These are phyloP conservation scores for Teleopsis dalmanni DNA, from an alignment of 1,140 invertebrate genomes.

Conservation along the genomic window DNA sequence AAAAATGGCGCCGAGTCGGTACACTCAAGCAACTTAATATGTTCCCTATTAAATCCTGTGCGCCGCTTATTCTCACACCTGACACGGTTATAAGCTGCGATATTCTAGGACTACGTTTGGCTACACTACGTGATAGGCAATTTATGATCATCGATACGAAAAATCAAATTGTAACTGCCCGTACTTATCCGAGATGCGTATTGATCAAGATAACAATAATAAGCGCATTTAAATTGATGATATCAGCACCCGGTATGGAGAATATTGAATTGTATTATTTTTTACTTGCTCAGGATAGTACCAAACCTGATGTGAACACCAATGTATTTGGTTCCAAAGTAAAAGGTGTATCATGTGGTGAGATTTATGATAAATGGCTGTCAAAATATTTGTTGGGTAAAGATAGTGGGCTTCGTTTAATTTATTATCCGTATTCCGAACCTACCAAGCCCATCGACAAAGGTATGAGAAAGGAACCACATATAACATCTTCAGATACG, in stretches of 20 bases:
- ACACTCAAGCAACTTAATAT: conserved; percentile 46
- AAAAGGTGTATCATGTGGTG: conserved; percentile 53
- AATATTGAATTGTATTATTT: conserved; percentile 43
- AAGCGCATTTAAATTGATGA: conserved; percentile 31
- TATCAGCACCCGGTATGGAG: conserved; percentile 47
- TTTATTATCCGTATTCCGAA: conserved; percentile 50
- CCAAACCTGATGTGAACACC: conserved; percentile 41
- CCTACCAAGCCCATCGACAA: conserved; percentile 25
- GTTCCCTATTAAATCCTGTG: conserved; percentile 51
- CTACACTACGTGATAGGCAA: conserved; percentile 46
- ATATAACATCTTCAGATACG: conserved; percentile 23
- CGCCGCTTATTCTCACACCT: conserved; percentile 28
- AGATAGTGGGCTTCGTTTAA: conserved; percentile 50
- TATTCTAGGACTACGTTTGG: conserved; percentile 43
- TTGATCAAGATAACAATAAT: conserved; percentile 44
- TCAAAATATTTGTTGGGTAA: conserved; percentile 51
- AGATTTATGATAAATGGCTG: conserved; percentile 54
- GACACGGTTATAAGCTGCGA: conserved; percentile 44
- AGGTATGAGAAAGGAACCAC: conserved; percentile 23
- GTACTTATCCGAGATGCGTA: conserved; percentile 48
- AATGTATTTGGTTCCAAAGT: conserved; percentile 48
- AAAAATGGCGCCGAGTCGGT: conserved; percentile 44
- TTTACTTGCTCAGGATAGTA: conserved; percentile 34
- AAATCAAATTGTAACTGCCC: conserved; percentile 48
- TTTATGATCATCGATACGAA: conserved; percentile 49